Conservation (phyloP, 2,113 vertebrate genomes). For the Cinclus mexicanus region DNA sequence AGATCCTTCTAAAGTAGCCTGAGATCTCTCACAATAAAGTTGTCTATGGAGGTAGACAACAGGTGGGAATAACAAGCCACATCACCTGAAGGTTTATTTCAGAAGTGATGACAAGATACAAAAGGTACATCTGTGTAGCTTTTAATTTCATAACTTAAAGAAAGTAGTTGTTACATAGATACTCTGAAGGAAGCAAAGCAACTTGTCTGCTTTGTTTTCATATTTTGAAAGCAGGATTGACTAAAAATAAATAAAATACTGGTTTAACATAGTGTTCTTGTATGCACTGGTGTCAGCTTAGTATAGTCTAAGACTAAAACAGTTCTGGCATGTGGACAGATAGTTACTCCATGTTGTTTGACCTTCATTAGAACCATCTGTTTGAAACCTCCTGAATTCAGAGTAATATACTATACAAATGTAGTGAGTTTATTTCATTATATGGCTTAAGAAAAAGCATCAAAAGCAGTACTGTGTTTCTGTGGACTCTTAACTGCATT, state of each 20-base stretch:
- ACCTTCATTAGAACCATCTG: neutral
- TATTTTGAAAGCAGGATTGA: neutral
- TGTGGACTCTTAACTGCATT: neutral
- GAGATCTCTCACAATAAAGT: neutral
- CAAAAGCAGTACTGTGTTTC: neutral
- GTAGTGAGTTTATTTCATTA: neutral
- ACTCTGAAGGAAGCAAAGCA: neutral
- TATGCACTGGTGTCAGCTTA: neutral
- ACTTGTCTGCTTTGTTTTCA: neutral
- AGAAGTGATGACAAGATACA: neutral
- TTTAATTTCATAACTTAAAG: neutral
- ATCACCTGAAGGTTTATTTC: neutral
- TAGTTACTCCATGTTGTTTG: neutral
- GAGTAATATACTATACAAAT: neutral
- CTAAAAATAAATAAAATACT: neutral
- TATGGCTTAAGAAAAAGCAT: neutral
- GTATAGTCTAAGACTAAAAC: neutral
- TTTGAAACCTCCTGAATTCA: neutral
- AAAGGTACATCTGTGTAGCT: neutral
- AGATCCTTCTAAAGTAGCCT: neutral
- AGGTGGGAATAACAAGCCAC: neutral
- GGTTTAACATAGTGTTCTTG: neutral
- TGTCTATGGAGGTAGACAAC: neutral
- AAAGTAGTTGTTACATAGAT: neutral
- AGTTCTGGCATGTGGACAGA: neutral